Conservation (phyloP, 2,888 invertebrate genomes). For the Incurvaria masculella region DNA sequence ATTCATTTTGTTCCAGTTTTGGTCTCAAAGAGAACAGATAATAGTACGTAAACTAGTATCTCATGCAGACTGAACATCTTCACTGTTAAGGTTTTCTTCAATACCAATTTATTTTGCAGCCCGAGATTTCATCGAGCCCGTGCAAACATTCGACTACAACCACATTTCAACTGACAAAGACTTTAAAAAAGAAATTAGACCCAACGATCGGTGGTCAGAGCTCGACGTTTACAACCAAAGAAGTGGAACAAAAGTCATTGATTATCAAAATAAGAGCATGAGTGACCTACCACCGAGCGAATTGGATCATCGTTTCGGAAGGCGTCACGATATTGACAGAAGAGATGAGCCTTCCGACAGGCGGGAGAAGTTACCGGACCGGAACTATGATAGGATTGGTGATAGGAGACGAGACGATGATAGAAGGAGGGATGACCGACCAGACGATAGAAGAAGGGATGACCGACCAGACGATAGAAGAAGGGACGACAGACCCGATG, state of each 20-base stretch:
- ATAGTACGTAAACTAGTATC: no score
- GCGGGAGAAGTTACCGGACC: constrained; percentile 23
- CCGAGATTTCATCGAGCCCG: constrained; percentile 59
- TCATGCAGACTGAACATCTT: no score
- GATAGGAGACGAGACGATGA: neutral
- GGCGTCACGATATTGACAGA: constrained; percentile 16
- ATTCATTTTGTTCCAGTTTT: no score
- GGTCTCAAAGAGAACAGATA: no score
- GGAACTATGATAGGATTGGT: constrained; percentile 16
- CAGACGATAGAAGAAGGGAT: constrained; percentile 4
- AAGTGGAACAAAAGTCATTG: constrained; percentile 7
- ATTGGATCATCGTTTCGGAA: constrained; percentile 1
- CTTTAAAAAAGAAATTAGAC: constrained; percentile 23
- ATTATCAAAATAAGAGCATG: constrained; percentile 9
- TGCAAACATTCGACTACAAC: constrained; percentile 69
- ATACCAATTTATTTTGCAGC: constrained; percentile 27
- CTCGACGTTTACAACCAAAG: constrained; percentile 21
- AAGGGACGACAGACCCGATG: constrained; percentile 18
- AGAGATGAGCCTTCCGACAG: constrained; percentile 21
- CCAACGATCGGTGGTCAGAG: constrained; percentile 20
- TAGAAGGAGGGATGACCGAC: neutral
- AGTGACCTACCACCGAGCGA: neutral
- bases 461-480: constrained; percentile 12
- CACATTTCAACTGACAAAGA: constrained; percentile 55
- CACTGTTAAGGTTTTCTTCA: constrained; percentile 6